A percentile compares a stretch with the other conserved stretches of the same genome.
Conservation (phyloP, 1,140 invertebrate genomes). For the Bombus cullumanus region DNA sequence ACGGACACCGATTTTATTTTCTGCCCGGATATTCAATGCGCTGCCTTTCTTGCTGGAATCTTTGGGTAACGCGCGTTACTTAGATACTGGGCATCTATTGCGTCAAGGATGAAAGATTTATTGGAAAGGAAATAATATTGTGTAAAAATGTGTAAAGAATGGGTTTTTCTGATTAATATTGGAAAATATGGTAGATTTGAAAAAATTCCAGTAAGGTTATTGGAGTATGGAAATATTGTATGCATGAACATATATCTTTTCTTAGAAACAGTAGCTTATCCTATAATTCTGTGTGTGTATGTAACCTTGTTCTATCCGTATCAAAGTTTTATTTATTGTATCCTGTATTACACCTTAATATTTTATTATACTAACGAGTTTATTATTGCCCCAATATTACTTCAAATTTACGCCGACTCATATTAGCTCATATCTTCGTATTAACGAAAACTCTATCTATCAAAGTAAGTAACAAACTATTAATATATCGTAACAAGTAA, state of each 20-base stretch:
- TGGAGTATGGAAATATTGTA: too few relatives aligned
- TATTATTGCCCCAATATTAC: background rate
- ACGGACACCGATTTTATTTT: slow-evolving; percentile 32
- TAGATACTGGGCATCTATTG: background rate
- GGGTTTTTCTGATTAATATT: background rate
- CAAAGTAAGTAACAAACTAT: too few relatives aligned
- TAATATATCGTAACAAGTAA: background rate
- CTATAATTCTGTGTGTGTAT: too few relatives aligned
- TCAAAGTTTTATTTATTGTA: too few relatives aligned
- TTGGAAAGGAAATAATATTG: background rate
- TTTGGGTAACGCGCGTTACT: background rate
- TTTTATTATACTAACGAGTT: background rate
- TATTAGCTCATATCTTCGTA: background rate
- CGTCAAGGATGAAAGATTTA: background rate
- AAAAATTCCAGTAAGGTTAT: background rate
- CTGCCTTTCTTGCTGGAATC: background rate
- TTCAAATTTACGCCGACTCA: background rate
- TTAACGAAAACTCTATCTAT: background rate
- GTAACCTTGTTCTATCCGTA: too few relatives aligned
- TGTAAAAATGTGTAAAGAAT: background rate
- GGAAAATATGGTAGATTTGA: background rate
- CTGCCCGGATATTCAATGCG: background rate
- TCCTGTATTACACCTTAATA: background rate
- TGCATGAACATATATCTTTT: too few relatives aligned
- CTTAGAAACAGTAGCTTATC: too few relatives aligned